Conservation (phyloP, 2,888 invertebrate species). For the Pristionchus mayeri region DNA sequence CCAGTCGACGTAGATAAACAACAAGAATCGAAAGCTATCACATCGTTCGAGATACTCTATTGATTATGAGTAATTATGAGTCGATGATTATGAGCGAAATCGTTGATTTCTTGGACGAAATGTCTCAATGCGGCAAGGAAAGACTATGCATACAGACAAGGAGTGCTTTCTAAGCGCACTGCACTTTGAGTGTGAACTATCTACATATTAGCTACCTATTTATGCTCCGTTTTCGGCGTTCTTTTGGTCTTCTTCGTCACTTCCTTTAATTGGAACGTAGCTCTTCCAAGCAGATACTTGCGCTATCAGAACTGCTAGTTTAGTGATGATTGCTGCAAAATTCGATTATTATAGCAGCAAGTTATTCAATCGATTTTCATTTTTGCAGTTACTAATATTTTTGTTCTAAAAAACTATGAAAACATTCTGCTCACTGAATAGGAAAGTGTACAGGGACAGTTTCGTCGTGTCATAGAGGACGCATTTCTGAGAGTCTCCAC, state of each 20-base stretch:
- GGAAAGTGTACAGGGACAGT: slow-evolving; percentile 58
- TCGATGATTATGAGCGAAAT: background rate
- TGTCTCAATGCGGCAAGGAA: background rate
- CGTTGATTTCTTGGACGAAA: slow-evolving; percentile 13
- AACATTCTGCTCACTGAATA: slow-evolving; percentile 56
- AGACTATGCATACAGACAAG: slow-evolving; percentile 2
- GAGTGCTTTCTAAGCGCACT: background rate
- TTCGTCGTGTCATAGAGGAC: slow-evolving; percentile 59
- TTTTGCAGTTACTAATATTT: no score
- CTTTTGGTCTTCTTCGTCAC: background rate
- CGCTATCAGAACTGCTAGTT: background rate
- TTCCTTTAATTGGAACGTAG: slow-evolving; percentile 33
- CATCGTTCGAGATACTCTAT: slow-evolving; percentile 24
- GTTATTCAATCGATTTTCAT: no score
- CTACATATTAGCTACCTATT: no score
- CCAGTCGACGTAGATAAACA: background rate
- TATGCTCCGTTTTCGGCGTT: background rate
- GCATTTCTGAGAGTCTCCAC: slow-evolving; percentile 60
- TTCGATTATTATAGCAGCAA: background rate
- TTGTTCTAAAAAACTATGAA: background rate
- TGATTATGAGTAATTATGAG: background rate
- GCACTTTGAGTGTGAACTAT: background rate
- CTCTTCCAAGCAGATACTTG: slow-evolving; percentile 19
- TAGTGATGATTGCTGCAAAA: slow-evolving; percentile 37
- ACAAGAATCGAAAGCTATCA: slow-evolving; percentile 39